phyloP scores from a whole-genome alignment of 2,113 vertebrate genomes.

The Cottus gobio region DNA sequence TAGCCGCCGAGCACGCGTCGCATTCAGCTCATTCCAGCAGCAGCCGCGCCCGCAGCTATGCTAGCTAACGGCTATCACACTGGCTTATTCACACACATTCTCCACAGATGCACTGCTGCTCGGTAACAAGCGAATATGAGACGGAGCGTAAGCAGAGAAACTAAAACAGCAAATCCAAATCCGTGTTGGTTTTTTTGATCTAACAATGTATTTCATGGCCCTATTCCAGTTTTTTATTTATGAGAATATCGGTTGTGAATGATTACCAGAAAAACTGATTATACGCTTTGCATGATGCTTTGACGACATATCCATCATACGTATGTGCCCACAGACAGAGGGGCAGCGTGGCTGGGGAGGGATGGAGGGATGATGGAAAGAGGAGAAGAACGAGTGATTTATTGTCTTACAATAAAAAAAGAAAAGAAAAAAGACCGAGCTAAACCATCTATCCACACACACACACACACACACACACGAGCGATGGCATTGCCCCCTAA shows the following conservation, averaged over 20 bases:
- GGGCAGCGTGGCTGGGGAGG: slow-evolving; percentile 52
- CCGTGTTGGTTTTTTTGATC: slow-evolving; percentile 77
- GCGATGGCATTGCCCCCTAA: slow-evolving; percentile 93
- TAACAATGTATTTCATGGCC: slow-evolving; percentile 71
- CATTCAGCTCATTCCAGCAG: slow-evolving; percentile 74
- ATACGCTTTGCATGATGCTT: slow-evolving; percentile 71
- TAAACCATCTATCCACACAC: slow-evolving; percentile 64
- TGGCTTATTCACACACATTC: slow-evolving; percentile 77
- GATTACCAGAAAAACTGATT: slow-evolving; percentile 74
- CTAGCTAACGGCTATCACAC: slow-evolving; percentile 71
- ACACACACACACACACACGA: slow-evolving; percentile 64
- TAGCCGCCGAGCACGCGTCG: slow-evolving; percentile 70
- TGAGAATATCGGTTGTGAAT: slow-evolving; percentile 68
- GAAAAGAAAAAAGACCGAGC: slow-evolving; percentile 35
- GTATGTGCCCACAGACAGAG: slow-evolving; percentile 20
- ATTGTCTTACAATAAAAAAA: slow-evolving; percentile 63
- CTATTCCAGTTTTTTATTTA: slow-evolving; percentile 69
- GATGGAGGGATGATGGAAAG: slow-evolving; percentile 59
- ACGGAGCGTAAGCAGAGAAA: slow-evolving; percentile 55
- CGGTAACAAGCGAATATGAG: slow-evolving; percentile 71
- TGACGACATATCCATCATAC: slow-evolving; percentile 71
- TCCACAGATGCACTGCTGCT: slow-evolving; percentile 66
- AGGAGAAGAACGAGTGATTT: slow-evolving; percentile 59
- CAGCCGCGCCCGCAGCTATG: slow-evolving; percentile 67
- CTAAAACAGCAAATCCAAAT: slow-evolving; percentile 76